Base-by-base conservation (phyloP, 2,888 invertebrate genomes). In the Phaedon cochleariae region DNA sequence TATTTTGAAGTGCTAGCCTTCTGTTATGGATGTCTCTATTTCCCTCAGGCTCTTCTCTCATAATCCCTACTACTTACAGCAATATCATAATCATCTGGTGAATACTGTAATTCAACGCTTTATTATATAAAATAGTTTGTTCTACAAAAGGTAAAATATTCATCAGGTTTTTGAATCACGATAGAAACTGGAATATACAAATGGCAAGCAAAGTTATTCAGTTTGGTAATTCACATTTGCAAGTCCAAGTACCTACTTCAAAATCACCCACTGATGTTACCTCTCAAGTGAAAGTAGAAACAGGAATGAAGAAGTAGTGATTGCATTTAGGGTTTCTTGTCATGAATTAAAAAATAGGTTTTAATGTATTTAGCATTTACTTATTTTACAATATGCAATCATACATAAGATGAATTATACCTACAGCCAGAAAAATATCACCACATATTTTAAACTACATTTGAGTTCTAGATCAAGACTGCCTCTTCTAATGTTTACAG, bases 341-440 rank as follows among this genome's bases (percentile, higher is more conserved):
- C 51, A 68, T 72, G 68, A 79, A 78, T 76, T 79, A 80, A 82
- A 83, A 81, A 82, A 79, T 79, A 79, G 75, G 76, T 77, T n/a
- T n/a, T 77, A 77, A 82, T 83, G 81, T 82, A 83, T 82, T 82
- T 82, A 83, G 82, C 83, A 81, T 83, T 83, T 83, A 83, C 83
- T 83, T 83, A 83, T 78, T 82, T 83, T 82, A 83, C 82, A 83
- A 80, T 82, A 83, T 82, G 83, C 83, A 83, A 83, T 83, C 82
- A 80, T 83, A 83, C 83, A 83, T 82, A 81, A 82, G 81, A 81
- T 82, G 83, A 82, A 81, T 81, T 82, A 83, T 83, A 83, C 83
- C 83, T 83, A 83, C 83, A 83, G 83, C 83, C 83, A 83, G 83
- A 83, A 83, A 83, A 83, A 83, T 83, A 83, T 83, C 83, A 83